These are phyloP conservation scores for Osmerus eperlanus DNA, from an alignment of 2,113 vertebrate genomes.

Conservation along the genomic window DNA sequence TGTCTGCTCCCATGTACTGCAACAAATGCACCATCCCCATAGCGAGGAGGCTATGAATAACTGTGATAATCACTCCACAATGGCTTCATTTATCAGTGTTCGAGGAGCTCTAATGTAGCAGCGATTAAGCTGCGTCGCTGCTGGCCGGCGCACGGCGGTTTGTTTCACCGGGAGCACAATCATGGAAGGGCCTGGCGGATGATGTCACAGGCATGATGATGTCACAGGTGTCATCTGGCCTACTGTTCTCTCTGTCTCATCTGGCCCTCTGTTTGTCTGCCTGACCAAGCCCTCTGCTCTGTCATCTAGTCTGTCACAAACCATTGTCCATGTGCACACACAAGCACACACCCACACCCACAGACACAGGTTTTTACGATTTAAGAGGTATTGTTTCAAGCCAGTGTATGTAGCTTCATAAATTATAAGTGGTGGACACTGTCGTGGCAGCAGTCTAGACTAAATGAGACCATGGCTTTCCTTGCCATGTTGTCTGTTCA, in stretches of 20 bases:
- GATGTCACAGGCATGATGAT: slow-evolving; percentile 49
- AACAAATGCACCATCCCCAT: slow-evolving; percentile 66
- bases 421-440: too few species aligned
- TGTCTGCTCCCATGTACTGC: slow-evolving; percentile 67
- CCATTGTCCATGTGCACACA: too few species aligned
- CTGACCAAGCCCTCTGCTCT: background rate
- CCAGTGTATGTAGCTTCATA: too few species aligned
- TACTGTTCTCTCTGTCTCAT: background rate
- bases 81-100: slow-evolving; percentile 72
- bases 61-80: slow-evolving; percentile 72
- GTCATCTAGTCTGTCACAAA: background rate
- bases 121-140: slow-evolving; percentile 51
- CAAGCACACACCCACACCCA: too few species aligned
- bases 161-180: slow-evolving; percentile 35
- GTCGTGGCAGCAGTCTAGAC: too few species aligned
- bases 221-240: slow-evolving; percentile 40
- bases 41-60: slow-evolving; percentile 70
- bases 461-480: background rate
- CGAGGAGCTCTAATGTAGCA: slow-evolving; percentile 41
- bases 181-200: slow-evolving; percentile 32
- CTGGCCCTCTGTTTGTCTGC: background rate
- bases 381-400: too few species aligned
- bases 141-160: slow-evolving; percentile 41
- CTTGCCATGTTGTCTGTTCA: background rate
- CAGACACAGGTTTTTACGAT: too few species aligned